Evolutionary conservation across 2,797 vertebrate genomes (phyloP), one percentile per base, ranked within the genome.

Genomic region (Podargus strigoides): DNA sequence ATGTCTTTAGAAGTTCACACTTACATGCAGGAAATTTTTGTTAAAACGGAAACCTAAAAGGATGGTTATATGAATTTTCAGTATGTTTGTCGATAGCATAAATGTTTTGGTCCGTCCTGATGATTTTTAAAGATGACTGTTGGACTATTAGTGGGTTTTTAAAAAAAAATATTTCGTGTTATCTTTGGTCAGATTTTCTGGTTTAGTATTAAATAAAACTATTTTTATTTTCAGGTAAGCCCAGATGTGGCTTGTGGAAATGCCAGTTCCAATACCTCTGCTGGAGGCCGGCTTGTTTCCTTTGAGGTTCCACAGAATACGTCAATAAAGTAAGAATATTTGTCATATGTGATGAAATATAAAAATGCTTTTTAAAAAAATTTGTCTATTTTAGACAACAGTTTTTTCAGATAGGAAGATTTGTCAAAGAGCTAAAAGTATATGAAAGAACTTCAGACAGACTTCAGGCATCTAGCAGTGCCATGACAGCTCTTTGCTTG

Each of bases 261-360:
- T 91, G 98, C 98, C 49, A 99, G 98, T 93, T 98, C 98, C 70
- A 99, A 99, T 92, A 98, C 98, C 96, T 98, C 99, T 70, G 98
- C 98, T 36, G 98, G 98, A 80, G 98, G 98, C 72, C 98, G 99
- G 53, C 98, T 98, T 90, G 95, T 98, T 59, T 98, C 98, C 67
- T 98, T 99, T 95, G 99, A 99, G 97, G 98, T 99, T 91, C 98
- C 99, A 15, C 99, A 99, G 94, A 99, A 99, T 93, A 98, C 99
- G 14, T 98, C 99, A 77, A 98, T 99, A 91, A 99, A 99, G 99
- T 99, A 98, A 99, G 99, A 96, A 46, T 50, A 89, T 68, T 73
- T 46, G 7, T 53, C 36, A 14, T 44, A 18, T 64, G 14, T 52
- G 50, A 26, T 66, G 12, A 60, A 77, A 62, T 73, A 60, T 13